phyloP scores from a whole-genome alignment of 2,888 invertebrate genomes.

The Drosophila mettleri region DNA sequence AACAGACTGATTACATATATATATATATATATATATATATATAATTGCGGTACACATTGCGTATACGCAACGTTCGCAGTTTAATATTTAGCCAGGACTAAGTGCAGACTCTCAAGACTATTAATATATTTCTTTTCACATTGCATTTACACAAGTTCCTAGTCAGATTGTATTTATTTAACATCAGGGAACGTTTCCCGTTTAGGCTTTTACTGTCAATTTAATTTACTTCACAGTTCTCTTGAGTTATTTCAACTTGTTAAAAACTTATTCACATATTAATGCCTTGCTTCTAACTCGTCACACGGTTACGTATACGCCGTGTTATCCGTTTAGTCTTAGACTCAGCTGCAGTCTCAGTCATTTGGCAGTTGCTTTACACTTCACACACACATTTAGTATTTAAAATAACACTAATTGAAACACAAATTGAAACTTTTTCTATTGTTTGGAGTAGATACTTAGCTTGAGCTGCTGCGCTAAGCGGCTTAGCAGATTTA shows the following conservation, averaged over 20 bases:
- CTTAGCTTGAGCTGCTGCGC: constrained; percentile 5
- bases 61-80: constrained; percentile 23
- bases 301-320: constrained; percentile 24
- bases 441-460: constrained; percentile 7
- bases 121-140: not conserved
- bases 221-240: too few relatives aligned
- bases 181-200: too few relatives aligned
- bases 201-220: too few relatives aligned
- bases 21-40: not conserved
- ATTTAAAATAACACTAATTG: constrained; percentile 10
- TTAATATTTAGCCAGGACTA: not conserved
- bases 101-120: too few relatives aligned
- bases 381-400: constrained; percentile 7
- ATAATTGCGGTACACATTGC: constrained; percentile 14
- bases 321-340: not conserved
- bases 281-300: too few relatives aligned
- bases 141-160: too few relatives aligned
- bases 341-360: not conserved
- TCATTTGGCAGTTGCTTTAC: constrained; percentile 17
- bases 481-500: constrained; percentile 11
- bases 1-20: constrained; percentile 40
- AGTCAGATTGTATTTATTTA: too few relatives aligned
- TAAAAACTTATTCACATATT: too few relatives aligned
- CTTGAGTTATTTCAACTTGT: too few relatives aligned
- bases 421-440: constrained; percentile 6